phyloP scores from a whole-genome alignment of 2,797 vertebrate species.

The Merluccius polli region DNA sequence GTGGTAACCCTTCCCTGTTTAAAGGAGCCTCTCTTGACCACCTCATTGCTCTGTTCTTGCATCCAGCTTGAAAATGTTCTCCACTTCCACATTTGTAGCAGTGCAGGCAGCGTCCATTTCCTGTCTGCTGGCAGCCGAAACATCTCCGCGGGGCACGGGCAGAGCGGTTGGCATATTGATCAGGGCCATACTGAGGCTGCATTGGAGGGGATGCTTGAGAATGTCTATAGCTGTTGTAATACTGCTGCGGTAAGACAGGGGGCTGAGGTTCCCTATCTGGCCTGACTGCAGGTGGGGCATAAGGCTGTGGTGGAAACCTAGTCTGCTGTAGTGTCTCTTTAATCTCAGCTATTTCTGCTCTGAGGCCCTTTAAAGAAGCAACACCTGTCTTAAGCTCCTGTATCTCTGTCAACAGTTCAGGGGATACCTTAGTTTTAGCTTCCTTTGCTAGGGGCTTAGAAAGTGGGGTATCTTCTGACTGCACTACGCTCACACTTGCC shows the following conservation, averaged over 20 bases:
- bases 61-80: slow-evolving; percentile 23
- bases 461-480: neutral
- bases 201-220: neutral
- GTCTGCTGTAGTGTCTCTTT: slow-evolving; percentile 20
- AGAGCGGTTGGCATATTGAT: rapidly evolving
- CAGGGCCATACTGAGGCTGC: neutral
- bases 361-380: slow-evolving; percentile 9
- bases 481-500: neutral
- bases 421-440: neutral
- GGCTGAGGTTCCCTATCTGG: neutral
- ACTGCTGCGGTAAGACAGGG: neutral
- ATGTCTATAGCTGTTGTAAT: neutral
- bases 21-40: slow-evolving; percentile 10
- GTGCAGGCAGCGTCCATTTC: slow-evolving; percentile 11
- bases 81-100: slow-evolving; percentile 26
- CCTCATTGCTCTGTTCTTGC: neutral
- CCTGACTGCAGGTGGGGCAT: neutral
- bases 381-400: neutral
- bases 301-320: neutral
- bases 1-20: slow-evolving; percentile 24
- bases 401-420: slow-evolving; percentile 14
- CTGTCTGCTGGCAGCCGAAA: slow-evolving; percentile 13
- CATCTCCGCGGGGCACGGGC: neutral
- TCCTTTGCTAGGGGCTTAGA: neutral
- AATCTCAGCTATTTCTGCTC: too few relatives aligned